A percentile compares a stretch with the other conserved stretches of the same genome.
Evolutionary conservation across 1,140 invertebrate genomes (phyloP).

Genomic region (Eubasilissa regina): DNA sequence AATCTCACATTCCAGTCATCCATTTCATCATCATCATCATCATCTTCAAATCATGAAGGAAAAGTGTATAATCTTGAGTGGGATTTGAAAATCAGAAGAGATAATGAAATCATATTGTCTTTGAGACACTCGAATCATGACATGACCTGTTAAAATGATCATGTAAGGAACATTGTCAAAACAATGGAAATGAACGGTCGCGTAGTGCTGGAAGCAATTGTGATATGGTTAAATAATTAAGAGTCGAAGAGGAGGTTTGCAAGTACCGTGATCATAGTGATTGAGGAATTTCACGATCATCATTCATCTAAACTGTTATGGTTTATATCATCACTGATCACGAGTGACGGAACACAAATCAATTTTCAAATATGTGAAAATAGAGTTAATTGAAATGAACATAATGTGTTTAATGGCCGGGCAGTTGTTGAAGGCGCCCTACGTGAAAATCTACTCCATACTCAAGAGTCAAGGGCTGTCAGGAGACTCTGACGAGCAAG

Average conservation of each 20-base stretch:
- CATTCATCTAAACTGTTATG: not conserved
- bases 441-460: constrained; percentile 95
- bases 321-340: constrained; percentile 24
- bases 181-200: too few species aligned
- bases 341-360: not conserved
- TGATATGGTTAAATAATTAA: too few species aligned
- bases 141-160: not conserved
- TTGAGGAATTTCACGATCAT: not conserved
- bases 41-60: not conserved
- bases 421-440: constrained; percentile 95
- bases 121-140: not conserved
- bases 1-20: constrained; percentile 9
- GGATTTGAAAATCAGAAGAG: too few species aligned
- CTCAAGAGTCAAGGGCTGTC: constrained; percentile 92
- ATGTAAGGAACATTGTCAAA: too few species aligned
- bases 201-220: too few species aligned
- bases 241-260: too few species aligned
- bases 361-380: not conserved
- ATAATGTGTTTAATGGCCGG: constrained; percentile 54
- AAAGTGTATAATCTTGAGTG: too few species aligned
- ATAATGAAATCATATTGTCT: not conserved
- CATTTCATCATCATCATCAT: constrained; percentile 47
- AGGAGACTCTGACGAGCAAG: constrained; percentile 79
- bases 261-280: too few species aligned
- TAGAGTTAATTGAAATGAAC: constrained; percentile 18